A percentile compares a stretch with the other conserved stretches of the same genome.
Conservation (phyloP, 2,113 vertebrate species). For the Thunnus maccoyii region DNA sequence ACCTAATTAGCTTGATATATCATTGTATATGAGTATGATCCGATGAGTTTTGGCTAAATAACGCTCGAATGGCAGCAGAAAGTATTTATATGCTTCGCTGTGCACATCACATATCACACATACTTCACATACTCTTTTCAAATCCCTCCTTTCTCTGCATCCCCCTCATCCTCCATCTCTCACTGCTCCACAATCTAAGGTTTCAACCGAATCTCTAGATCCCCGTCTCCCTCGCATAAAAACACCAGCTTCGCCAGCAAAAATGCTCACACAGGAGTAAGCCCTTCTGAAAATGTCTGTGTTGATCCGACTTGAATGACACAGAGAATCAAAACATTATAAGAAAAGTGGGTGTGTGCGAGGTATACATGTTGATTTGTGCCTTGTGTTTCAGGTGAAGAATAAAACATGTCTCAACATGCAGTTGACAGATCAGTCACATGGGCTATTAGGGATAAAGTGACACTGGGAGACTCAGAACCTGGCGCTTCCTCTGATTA, state of each 20-base stretch:
- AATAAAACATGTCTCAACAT: slow-evolving; percentile 38
- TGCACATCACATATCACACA: slow-evolving; percentile 52
- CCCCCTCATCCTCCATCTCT: slow-evolving; percentile 45
- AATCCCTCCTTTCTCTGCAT: slow-evolving; percentile 37
- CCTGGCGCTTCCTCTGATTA: slow-evolving; percentile 13
- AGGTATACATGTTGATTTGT: slow-evolving; percentile 29
- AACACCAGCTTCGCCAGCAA: slow-evolving; percentile 29
- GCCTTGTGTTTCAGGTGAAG: slow-evolving; percentile 42
- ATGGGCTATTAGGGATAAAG: slow-evolving; percentile 9
- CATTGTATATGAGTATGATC: slow-evolving; percentile 1
- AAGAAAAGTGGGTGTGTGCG: slow-evolving; percentile 24
- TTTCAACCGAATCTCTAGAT: slow-evolving; percentile 55
- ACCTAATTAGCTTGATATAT: neutral
- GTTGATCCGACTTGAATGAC: slow-evolving; percentile 53
- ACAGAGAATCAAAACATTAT: slow-evolving; percentile 37
- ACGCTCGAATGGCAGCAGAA: slow-evolving; percentile 20
- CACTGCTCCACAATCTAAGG: slow-evolving; percentile 27
- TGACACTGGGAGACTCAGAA: slow-evolving; percentile 9
- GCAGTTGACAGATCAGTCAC: slow-evolving; percentile 46
- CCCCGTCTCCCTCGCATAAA: slow-evolving; percentile 14
- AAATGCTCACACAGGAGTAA: slow-evolving; percentile 46
- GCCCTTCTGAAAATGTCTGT: slow-evolving; percentile 9
- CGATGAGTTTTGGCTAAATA: slow-evolving; percentile 12
- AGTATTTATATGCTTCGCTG: slow-evolving; percentile 36
- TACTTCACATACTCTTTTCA: slow-evolving; percentile 49